Evolutionary conservation across 2,888 invertebrate genomes (phyloP), one percentile per base, ranked within the genome.

Genomic region (Chromoteleia sp.): DNA sequence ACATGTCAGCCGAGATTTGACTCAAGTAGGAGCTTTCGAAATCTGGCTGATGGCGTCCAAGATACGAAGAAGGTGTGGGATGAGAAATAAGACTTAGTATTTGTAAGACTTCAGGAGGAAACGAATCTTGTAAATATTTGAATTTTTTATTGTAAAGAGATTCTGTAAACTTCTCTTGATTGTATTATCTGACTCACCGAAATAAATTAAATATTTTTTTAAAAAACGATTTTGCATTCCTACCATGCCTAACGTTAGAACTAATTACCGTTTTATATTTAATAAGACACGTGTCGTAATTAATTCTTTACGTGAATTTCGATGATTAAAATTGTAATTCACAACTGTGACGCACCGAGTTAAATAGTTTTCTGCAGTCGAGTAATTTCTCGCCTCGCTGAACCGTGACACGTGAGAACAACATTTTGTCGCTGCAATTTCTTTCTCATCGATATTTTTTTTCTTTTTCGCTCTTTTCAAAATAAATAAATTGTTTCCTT

Each of bases 41-140:
- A n/a, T n/a, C n/a, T n/a, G n/a, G n/a, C n/a, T n/a, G n/a, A n/a
- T n/a, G n/a, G n/a, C 25, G 21, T 75, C 4, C 59, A 67, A 59
- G 67, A 76, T 15, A 56, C 52, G 4, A 68, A 67, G n/a, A 67
- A 76, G 10, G 52, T 68, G 59, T 76, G 59, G 59, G 68, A 68
- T 59, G 67, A 76, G 76, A 76, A 76, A 76, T 76, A 76, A 76
- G 76, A 76, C 76, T 75, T 58, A 21, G 7, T 52, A 52, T 15
- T 15, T 30, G 17, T n/a, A 10, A 17, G 15, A 52, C 15, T 30
- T 14, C 15, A 14, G 15, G 4, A 15, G 8, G 15, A 48, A 25
- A 30, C 2, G 52, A 30, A 52, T 52, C 10, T 30, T 52, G 52
- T 52, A 52, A 52, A 52, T 52, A 52, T 48, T 48, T 21, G 25